These are phyloP conservation scores for Antennarius maculatus DNA, from an alignment of 2,797 vertebrate species.

Conservation along the genomic window DNA sequence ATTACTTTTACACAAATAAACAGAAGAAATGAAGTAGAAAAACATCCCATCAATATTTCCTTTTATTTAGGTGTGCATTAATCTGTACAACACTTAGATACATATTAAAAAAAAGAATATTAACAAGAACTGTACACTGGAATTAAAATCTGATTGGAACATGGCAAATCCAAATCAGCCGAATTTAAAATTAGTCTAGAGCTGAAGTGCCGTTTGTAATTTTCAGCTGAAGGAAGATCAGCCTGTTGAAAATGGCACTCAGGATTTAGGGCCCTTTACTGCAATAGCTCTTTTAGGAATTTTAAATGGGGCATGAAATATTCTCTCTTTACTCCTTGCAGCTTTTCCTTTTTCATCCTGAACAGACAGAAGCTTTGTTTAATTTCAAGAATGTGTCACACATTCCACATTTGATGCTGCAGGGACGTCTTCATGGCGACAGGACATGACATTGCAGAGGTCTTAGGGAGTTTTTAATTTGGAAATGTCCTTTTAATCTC, in stretches of 20 bases:
- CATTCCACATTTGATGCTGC: slow-evolving; percentile 46
- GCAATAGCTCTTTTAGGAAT: slow-evolving; percentile 29
- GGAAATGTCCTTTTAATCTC: slow-evolving; percentile 67
- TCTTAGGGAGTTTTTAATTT: slow-evolving; percentile 46
- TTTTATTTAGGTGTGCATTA: slow-evolving; percentile 67
- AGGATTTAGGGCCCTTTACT: slow-evolving; percentile 34
- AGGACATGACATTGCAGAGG: slow-evolving; percentile 22
- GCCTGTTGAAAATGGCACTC: slow-evolving; percentile 16
- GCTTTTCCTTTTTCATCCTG: slow-evolving; percentile 21
- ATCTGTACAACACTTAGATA: slow-evolving; percentile 60
- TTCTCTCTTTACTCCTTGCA: slow-evolving; percentile 22
- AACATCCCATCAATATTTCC: slow-evolving; percentile 14
- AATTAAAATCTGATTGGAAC: slow-evolving; percentile 22
- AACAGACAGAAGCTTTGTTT: slow-evolving; percentile 53
- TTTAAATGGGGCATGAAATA: slow-evolving; percentile 43
- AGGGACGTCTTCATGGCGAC: slow-evolving; percentile 34
- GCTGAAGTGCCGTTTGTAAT: slow-evolving; percentile 38
- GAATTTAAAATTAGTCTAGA: slow-evolving; percentile 34
- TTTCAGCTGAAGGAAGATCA: slow-evolving; percentile 30
- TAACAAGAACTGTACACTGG: slow-evolving; percentile 71
- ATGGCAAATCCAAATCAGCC: slow-evolving; percentile 31
- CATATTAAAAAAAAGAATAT: slow-evolving; percentile 40
- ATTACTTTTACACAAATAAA: slow-evolving; percentile 8
- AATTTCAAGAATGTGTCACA: slow-evolving; percentile 47
- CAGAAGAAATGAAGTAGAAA: background rate